phyloP scores from a whole-genome alignment of 2,888 invertebrate species.

The Encarsia formosa region DNA sequence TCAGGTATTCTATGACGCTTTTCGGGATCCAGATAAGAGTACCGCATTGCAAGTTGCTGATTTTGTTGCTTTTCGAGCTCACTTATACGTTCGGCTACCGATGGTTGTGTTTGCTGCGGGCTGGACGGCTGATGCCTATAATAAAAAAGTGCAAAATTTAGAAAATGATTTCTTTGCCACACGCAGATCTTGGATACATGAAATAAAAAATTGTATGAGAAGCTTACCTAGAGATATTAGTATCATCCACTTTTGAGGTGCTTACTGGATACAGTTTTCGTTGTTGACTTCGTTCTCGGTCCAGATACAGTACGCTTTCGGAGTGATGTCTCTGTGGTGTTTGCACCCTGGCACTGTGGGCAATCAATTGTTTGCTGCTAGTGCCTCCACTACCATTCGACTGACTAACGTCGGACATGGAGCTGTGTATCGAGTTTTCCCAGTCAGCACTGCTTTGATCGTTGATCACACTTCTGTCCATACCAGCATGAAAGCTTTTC shows the following conservation, averaged over 20 bases:
- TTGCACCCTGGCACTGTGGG: conserved; percentile 72
- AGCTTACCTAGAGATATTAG: too few species aligned
- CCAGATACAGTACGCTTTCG: conserved; percentile 70
- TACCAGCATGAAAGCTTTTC: conserved; percentile 15
- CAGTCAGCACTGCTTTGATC: conserved; percentile 27
- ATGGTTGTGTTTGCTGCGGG: conserved; percentile 51
- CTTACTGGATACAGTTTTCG: conserved; percentile 67
- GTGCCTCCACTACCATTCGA: conserved; percentile 30
- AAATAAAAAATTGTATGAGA: too few species aligned
- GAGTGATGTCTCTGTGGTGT: conserved; percentile 75
- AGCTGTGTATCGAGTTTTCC: conserved; percentile 36
- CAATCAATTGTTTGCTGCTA: conserved; percentile 60
- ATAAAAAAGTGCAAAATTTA: too few species aligned
- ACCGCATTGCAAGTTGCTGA: conserved; percentile 55
- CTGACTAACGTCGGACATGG: conserved; percentile 45
- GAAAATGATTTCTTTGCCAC: too few species aligned
- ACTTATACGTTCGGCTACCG: conserved; percentile 57
- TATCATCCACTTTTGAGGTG: conserved; percentile 58
- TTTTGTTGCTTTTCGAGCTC: conserved; percentile 51
- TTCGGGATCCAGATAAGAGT: conserved; percentile 68
- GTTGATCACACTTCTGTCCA: conserved; percentile 36
- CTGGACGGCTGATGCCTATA: too few species aligned
- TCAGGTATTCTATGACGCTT: conserved; percentile 69
- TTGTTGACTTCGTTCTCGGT: conserved; percentile 57
- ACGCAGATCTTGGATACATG: too few species aligned